A percentile compares a stretch with the other conserved stretches of the same genome.
Conservation (phyloP, 2,888 invertebrate species). For the Volucella zonaria region DNA sequence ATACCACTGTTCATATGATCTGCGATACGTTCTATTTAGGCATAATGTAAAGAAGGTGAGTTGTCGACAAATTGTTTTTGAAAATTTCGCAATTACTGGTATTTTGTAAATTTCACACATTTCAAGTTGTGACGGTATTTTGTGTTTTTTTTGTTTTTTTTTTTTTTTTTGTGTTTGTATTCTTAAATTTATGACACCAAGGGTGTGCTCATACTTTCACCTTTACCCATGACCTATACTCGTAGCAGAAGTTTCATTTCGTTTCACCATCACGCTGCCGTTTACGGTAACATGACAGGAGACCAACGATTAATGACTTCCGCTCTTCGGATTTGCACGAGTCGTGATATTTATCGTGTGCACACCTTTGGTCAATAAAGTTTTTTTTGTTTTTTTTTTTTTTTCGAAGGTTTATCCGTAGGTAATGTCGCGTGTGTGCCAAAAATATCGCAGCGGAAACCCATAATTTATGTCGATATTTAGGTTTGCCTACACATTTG, state of each 20-base stretch:
- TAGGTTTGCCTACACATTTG: slow-evolving; percentile 26
- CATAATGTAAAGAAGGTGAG: slow-evolving; percentile 94
- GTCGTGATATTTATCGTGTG: slow-evolving; percentile 30
- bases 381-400: slow-evolving; percentile 12
- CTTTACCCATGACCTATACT: slow-evolving; percentile 32
- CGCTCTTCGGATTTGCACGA: slow-evolving; percentile 47
- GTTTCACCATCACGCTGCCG: slow-evolving; percentile 6
- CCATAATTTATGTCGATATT: slow-evolving; percentile 49
- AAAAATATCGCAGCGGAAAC: slow-evolving; percentile 45
- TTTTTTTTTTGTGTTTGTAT: too few species aligned
- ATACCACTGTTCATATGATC: slow-evolving; percentile 92
- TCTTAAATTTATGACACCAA: slow-evolving; percentile 2
- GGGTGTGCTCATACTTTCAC: neutral
- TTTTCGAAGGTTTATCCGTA: slow-evolving; percentile 8
- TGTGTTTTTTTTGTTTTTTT: too few species aligned
- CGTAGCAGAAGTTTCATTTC: slow-evolving; percentile 5
- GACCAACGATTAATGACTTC: slow-evolving; percentile 53
- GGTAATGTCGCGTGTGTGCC: slow-evolving; percentile 49
- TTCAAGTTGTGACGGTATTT: too few species aligned
- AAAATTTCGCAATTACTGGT: neutral
- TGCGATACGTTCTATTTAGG: slow-evolving; percentile 93
- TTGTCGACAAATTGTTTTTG: slow-evolving; percentile 65
- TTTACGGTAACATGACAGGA: slow-evolving; percentile 25
- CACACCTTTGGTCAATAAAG: slow-evolving; percentile 51
- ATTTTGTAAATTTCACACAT: too few species aligned